Evolutionary conservation across 2,888 invertebrate species (phyloP).

Genomic region (Latrodectus elegans): DNA sequence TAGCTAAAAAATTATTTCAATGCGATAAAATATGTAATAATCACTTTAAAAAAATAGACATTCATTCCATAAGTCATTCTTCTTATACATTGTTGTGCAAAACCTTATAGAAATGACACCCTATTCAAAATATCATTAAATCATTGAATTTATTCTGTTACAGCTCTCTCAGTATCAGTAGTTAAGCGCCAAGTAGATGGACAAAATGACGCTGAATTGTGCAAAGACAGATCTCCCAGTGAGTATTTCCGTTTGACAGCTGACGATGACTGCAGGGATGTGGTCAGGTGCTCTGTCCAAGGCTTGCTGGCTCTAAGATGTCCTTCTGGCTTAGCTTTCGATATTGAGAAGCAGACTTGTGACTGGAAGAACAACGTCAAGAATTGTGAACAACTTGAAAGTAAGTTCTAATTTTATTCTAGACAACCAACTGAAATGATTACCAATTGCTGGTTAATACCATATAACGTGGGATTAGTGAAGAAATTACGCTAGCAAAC

Average conservation of each 20-base stretch:
- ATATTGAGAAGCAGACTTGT: conserved; percentile 95
- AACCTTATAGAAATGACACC: too few species aligned
- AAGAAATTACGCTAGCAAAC: too few species aligned
- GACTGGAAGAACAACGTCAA: conserved; percentile 97
- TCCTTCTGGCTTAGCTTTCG: conserved; percentile 92
- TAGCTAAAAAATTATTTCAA: too few species aligned
- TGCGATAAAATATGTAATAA: too few species aligned
- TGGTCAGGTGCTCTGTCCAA: conserved; percentile 83
- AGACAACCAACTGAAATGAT: too few species aligned
- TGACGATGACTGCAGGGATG: conserved; percentile 92
- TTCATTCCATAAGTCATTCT: too few species aligned
- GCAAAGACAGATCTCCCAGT: conserved; percentile 89
- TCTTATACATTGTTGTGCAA: too few species aligned
- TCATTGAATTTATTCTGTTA: neutral
- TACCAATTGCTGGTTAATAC: too few species aligned
- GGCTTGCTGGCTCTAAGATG: conserved; percentile 91
- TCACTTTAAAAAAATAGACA: too few species aligned
- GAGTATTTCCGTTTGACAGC: conserved; percentile 91
- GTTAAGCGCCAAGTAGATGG: conserved; percentile 78
- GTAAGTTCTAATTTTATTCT: conserved; percentile 80
- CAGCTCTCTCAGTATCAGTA: conserved; percentile 77
- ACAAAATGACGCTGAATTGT: conserved; percentile 83
- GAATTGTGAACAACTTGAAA: conserved; percentile 94
- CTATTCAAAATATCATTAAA: too few species aligned
- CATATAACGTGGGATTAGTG: too few species aligned